Conservation (phyloP, 1,140 invertebrate species). For the Trichomalopsis sarcophagae region DNA sequence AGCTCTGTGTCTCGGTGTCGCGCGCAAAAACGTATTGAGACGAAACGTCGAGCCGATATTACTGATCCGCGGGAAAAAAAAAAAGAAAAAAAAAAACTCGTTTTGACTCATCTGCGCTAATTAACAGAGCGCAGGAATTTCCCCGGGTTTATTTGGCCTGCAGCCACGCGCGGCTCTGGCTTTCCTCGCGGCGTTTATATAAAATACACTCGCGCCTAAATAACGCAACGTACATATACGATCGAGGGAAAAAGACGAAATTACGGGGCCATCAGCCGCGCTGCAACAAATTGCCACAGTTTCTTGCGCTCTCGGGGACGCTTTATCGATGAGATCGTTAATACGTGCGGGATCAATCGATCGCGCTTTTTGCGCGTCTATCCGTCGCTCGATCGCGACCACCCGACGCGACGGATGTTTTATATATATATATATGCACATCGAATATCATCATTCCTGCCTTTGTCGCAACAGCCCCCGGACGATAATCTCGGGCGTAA, state of each 20-base stretch:
- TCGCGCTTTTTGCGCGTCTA: slow-evolving; percentile 58
- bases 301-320: slow-evolving; percentile 53
- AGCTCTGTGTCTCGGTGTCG: slow-evolving; percentile 42
- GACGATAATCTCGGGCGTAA: neutral
- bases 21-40: slow-evolving; percentile 63
- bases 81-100: neutral
- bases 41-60: slow-evolving; percentile 54
- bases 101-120: neutral
- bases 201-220: too few relatives aligned
- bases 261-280: slow-evolving; percentile 25
- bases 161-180: neutral
- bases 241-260: neutral
- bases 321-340: slow-evolving; percentile 64
- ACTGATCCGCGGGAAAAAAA: neutral
- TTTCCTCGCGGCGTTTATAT: neutral
- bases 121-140: neutral
- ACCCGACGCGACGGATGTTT: slow-evolving; percentile 56
- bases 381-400: slow-evolving; percentile 59
- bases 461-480: too few relatives aligned
- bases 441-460: neutral
- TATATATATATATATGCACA: neutral
- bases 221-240: too few relatives aligned
- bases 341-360: slow-evolving; percentile 56
- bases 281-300: slow-evolving; percentile 59
- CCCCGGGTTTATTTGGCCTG: neutral